Base-by-base conservation (phyloP, 2,888 invertebrate genomes). In the Leucozona laternaria region DNA sequence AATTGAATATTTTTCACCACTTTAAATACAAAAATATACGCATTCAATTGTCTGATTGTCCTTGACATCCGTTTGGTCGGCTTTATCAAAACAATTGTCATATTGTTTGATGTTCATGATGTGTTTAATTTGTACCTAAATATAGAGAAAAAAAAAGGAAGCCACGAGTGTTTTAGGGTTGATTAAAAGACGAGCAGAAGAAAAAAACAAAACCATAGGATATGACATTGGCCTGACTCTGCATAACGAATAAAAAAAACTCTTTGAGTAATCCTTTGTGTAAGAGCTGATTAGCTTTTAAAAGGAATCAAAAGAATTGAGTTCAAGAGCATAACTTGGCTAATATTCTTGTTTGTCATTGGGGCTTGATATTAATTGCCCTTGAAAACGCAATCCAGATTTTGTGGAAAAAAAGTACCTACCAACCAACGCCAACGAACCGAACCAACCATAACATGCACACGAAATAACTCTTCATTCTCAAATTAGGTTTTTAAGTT, bases 21-120 rank as follows among this genome's bases (percentile, higher is more conserved):
- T 79, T 79, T 17, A 17, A 62, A n/a, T 20, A n/a, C 10, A 31
- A 53, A 80, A 53, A 73, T 60, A 57, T 48, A 68, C 50, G 50
- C 20, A 64, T 72, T 45, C 57, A 48, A 48, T 55, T 34, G 43
- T 17, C 15, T 58, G 72, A 86, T 53, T 78, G 71, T 64, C 43
- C 79, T 80, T 85, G 76, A 80, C 79, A 72, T 85, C 68, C 75
- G 78, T 75, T 81, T 43, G 82, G 73, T 68, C 78, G 82, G 66
- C 71, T 79, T 66, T 78, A 86, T 82, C 73, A 86, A 82, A 86
- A 82, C 86, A 86, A 86, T 82, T 82, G 86, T 78, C 82, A 75
- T 79, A 45, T 75, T 82, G 86, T 86, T 86, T 86, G 86, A 86
- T 82, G 40, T 82, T 53, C 28, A 72, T 71, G 55, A 40, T 66